A percentile compares a stretch with the other conserved stretches of the same genome.
These are phyloP conservation scores for Latheticus oryzae DNA, from an alignment of 2,888 invertebrate species.

Conservation along the genomic window DNA sequence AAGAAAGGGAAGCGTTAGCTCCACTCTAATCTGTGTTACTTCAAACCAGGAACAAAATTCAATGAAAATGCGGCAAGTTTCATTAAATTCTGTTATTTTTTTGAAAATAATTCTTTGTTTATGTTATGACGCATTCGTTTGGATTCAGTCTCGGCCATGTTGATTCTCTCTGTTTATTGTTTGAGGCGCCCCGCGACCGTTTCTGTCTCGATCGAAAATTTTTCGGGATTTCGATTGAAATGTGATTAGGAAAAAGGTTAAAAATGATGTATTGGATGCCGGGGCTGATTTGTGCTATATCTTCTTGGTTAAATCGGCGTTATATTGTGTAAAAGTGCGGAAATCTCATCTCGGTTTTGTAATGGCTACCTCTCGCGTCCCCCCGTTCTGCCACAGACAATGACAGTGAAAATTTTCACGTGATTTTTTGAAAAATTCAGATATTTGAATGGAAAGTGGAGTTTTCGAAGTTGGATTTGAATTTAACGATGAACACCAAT, in stretches of 20 bases:
- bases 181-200: slow-evolving; percentile 65
- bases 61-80: slow-evolving; percentile 2
- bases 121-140: slow-evolving; percentile 49
- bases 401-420: slow-evolving; percentile 71
- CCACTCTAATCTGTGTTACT: background rate
- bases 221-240: slow-evolving; percentile 42
- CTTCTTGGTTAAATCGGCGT: slow-evolving; percentile 43
- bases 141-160: slow-evolving; percentile 61
- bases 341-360: slow-evolving; percentile 64
- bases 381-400: slow-evolving; percentile 73
- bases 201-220: slow-evolving; percentile 53
- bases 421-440: slow-evolving; percentile 59
- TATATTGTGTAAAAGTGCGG: slow-evolving; percentile 21
- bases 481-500: slow-evolving; percentile 69
- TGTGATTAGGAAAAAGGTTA: slow-evolving; percentile 43
- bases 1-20: slow-evolving; percentile 6
- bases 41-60: background rate
- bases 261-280: slow-evolving; percentile 48
- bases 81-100: background rate
- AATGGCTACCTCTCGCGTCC: slow-evolving; percentile 77
- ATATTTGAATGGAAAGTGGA: slow-evolving; percentile 53
- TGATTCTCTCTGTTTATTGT: slow-evolving; percentile 65
- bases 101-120: slow-evolving; percentile 48
- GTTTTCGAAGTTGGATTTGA: slow-evolving; percentile 47
- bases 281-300: slow-evolving; percentile 53